phyloP scores from a whole-genome alignment of 2,113 vertebrate genomes.

The Heterocephalus glaber region DNA sequence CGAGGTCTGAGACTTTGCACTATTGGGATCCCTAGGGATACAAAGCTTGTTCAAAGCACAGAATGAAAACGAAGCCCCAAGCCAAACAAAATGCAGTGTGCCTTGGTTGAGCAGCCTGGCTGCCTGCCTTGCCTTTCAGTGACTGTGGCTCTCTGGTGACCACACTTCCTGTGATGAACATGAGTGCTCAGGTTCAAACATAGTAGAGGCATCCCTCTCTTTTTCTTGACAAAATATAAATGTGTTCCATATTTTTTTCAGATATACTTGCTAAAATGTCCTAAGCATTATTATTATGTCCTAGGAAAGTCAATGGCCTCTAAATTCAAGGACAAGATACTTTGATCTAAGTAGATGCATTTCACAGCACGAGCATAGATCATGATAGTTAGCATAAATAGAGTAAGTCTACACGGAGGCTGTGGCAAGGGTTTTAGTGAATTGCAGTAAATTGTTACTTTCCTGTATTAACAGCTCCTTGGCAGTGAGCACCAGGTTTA shows the following conservation, averaged over 20 bases:
- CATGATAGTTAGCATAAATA: neutral
- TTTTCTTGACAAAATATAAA: neutral
- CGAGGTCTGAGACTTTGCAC: neutral
- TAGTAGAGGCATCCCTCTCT: neutral
- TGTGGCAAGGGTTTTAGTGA: neutral
- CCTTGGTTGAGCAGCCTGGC: neutral
- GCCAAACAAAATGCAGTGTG: neutral
- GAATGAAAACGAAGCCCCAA: neutral
- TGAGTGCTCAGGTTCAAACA: neutral
- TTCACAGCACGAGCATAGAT: neutral
- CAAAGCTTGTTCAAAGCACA: neutral
- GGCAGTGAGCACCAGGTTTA: neutral
- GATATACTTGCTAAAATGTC: neutral
- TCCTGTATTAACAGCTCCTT: neutral
- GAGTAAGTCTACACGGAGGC: neutral
- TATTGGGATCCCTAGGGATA: fast-evolving
- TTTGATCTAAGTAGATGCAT: neutral
- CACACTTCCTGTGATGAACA: neutral
- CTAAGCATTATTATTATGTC: neutral
- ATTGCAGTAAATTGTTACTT: neutral
- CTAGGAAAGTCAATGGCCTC: neutral
- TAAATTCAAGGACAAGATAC: neutral
- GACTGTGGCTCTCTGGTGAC: neutral
- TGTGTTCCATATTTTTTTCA: neutral
- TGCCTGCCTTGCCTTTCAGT: neutral